Conservation (phyloP, 2,113 vertebrate genomes). For the Thryonomys swinderianus region DNA sequence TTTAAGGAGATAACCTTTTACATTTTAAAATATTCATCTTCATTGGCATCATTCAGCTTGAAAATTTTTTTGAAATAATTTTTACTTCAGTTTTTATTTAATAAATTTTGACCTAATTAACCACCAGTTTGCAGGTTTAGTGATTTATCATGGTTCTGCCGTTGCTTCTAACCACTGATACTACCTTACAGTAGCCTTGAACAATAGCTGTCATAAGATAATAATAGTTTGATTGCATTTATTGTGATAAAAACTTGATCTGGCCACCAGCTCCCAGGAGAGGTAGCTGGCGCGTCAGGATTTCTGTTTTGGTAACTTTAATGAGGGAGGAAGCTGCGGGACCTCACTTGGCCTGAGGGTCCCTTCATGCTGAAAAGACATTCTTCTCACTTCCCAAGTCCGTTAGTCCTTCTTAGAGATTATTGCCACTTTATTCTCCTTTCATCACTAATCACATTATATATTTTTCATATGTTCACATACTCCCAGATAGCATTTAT, state of each 20-base stretch:
- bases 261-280: background rate
- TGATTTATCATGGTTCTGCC: background rate
- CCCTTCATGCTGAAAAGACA: conserved; percentile 4
- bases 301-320: conserved; percentile 32
- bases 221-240: background rate
- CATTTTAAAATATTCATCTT: background rate
- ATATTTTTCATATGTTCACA: conserved; percentile 35
- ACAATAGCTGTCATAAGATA: background rate
- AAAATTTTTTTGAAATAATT: background rate
- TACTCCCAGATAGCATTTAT: conserved; percentile 16
- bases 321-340: conserved; percentile 13
- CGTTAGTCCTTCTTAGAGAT: background rate
- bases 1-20: background rate
- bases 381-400: background rate
- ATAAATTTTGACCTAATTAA: background rate
- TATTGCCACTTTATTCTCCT: conserved; percentile 8
- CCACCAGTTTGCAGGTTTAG: background rate
- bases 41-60: background rate
- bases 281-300: background rate
- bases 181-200: background rate
- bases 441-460: background rate
- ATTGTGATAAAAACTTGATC: background rate
- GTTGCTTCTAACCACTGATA: background rate
- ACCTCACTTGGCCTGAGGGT: background rate
- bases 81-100: conserved; percentile 21